Conservation (phyloP, 1,140 invertebrate genomes). For the Bombus waltoni region DNA sequence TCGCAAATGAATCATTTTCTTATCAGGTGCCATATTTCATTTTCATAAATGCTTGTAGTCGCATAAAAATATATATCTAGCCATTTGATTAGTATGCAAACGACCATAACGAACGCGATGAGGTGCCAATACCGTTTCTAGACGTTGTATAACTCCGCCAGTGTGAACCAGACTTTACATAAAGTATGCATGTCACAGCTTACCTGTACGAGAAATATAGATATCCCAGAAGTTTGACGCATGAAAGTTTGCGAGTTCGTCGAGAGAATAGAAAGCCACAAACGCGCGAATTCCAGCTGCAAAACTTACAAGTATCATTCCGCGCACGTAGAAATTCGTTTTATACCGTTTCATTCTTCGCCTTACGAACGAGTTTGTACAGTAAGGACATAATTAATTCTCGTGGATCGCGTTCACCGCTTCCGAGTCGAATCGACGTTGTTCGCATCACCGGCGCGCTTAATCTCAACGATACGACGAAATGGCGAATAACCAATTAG, state of each 20-base stretch:
- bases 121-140: no score
- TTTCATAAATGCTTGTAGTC: no score
- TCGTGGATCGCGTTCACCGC: slow-evolving; percentile 37
- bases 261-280: slow-evolving; percentile 15
- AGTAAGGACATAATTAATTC: slow-evolving; percentile 58
- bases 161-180: neutral
- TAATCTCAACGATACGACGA: slow-evolving; percentile 33
- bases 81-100: no score
- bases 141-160: no score
- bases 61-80: no score
- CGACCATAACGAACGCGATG: no score
- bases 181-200: slow-evolving; percentile 2
- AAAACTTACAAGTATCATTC: slow-evolving; percentile 2
- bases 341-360: slow-evolving; percentile 40
- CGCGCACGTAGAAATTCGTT: slow-evolving; percentile 30
- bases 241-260: slow-evolving; percentile 11
- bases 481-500: slow-evolving; percentile 59
- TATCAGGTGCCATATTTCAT: no score
- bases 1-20: no score
- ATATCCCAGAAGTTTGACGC: slow-evolving; percentile 25
- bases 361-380: slow-evolving; percentile 44
- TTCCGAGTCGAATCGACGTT: slow-evolving; percentile 37
- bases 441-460: neutral
- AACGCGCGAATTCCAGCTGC: neutral
- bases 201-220: slow-evolving; percentile 19